Base-by-base conservation (phyloP, 2,888 invertebrate genomes). In the Anagyrus pseudococci region DNA sequence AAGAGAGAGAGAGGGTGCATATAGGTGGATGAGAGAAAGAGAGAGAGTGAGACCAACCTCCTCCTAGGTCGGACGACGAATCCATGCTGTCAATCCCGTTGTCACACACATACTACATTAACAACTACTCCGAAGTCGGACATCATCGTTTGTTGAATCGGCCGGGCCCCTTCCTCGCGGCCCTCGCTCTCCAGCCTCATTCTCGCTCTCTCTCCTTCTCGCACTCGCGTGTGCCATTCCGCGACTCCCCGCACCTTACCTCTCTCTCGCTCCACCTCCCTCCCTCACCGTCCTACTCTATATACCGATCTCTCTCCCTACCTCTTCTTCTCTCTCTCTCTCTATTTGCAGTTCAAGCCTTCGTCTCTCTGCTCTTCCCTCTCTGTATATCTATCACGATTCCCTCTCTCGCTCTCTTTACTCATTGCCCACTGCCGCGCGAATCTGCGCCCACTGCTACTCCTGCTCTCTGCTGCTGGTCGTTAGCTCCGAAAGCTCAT, bases 41-140 rank as follows among this genome's bases (percentile, higher is more conserved):
- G 29, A 60, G 53, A 52, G 22, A 55, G 25, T 52, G 47, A 62
- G 73, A 80, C 80, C 72, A 78, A 80, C 80, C 80, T 80, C 80
- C 79, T 79, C 79, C 79, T 75, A 76, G 78, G 77, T 79, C 75
- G 73, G 77, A 75, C 77, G 79, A 77, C 60, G 55, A 55, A 79
- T 79, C 79, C 80, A 80, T 80, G 79, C 77, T 80, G 80, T 77
- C 79, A 80, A 80, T 80, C 78, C 74, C 80, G 79, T 79, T 78
- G 80, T 80, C 76, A 78, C 80, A 80, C 80, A 80, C 80, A 80
- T 79, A 80, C 80, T 80, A 80, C 80, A 77, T 80, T 79, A 78
- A 78, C 79, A 79, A 78, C 77, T 77, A 80, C 76, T 79, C 75
- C 76, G 56, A 73, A 78, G 78, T 76, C 77, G 78, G 76, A 75